Base-by-base conservation (phyloP, 53 echinoderm and acorn worm species). In the Holothuria scabra region DNA sequence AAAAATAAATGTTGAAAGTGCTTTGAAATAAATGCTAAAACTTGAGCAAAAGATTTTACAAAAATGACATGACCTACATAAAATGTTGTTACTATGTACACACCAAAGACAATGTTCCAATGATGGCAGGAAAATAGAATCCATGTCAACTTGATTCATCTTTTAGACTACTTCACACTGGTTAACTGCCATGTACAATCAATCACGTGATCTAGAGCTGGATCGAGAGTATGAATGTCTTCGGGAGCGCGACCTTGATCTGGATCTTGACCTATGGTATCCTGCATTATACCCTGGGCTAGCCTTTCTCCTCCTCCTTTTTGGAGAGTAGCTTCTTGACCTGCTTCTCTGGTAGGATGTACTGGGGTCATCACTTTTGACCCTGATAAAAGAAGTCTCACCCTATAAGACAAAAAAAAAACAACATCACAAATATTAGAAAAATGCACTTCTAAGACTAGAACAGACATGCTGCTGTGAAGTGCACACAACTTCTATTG, bases 271-370 rank as follows among this genome's bases (percentile, higher is more conserved):
- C 41, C 89, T 84, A 21, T 59, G 52, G 65, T 81, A 72, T 44
- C 85, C 41, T 22, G 59, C 28, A 5, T 44, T 46, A 48, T 44
- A 72, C 11, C 67, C 48, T 1, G 84, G 55, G 8, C 62, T 52
- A 16, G 14, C 52, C 10, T 38, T 35, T 65, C 86, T 20, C 6
- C 92, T 61, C 20, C 86, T 62, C 49, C 81, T 70, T 13, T 64
- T 63, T 5, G 91, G 91, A 18, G 88, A 81, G 34, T 52, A 74
- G 64, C 93, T 93, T 12, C 97, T 85, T 30, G 93, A 93, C 26
- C 97, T 85, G 64, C 88, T 90, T 12, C 87, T 59, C 23, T 87
- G 72, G 26, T 72, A 30, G 12, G 72, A 23, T 8, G 72, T 44
- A 2, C 72, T 72, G 0, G 72, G 72, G 22, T 72, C 72, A 23